Conservation (phyloP, 2,113 vertebrate genomes). For the Ceyx melanurus region DNA sequence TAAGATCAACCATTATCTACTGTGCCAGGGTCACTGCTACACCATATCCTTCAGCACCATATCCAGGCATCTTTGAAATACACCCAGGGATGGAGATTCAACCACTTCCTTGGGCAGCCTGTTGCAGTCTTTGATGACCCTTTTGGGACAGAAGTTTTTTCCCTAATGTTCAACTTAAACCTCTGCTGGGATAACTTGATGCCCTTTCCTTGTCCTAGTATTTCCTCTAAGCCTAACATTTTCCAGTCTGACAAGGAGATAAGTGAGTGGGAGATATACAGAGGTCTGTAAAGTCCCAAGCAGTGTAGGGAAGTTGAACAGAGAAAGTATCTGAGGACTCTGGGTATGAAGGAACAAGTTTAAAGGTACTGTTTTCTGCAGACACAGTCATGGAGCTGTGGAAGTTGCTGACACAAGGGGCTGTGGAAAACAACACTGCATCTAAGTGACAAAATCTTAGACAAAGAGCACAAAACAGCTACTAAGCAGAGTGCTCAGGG, state of each 20-base stretch:
- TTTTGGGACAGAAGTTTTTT: too few relatives aligned
- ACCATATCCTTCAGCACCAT: too few relatives aligned
- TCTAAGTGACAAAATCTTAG: neutral
- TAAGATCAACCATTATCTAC: too few relatives aligned
- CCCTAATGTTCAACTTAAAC: too few relatives aligned
- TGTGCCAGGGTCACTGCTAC: too few relatives aligned
- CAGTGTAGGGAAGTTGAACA: neutral
- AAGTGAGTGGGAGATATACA: neutral
- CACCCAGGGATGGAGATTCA: too few relatives aligned
- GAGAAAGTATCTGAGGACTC: neutral
- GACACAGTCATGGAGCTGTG: neutral
- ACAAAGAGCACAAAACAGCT: neutral
- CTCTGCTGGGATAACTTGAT: too few relatives aligned
- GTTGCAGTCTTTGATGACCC: too few relatives aligned
- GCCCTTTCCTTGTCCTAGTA: too few relatives aligned
- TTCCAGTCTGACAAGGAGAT: neutral
- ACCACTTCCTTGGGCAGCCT: too few relatives aligned
- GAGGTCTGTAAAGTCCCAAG: neutral
- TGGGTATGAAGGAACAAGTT: neutral
- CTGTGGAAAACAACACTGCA: neutral
- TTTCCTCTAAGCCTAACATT: neutral
- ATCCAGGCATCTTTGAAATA: too few relatives aligned
- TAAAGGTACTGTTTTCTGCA: neutral
- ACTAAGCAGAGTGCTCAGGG: rapidly evolving
- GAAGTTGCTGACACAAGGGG: neutral